Percentiles rank a stretch among this genome's conserved stretches.
phyloP scores from a whole-genome alignment of 2,113 vertebrate genomes.

The Callocephalon fimbriatum region DNA sequence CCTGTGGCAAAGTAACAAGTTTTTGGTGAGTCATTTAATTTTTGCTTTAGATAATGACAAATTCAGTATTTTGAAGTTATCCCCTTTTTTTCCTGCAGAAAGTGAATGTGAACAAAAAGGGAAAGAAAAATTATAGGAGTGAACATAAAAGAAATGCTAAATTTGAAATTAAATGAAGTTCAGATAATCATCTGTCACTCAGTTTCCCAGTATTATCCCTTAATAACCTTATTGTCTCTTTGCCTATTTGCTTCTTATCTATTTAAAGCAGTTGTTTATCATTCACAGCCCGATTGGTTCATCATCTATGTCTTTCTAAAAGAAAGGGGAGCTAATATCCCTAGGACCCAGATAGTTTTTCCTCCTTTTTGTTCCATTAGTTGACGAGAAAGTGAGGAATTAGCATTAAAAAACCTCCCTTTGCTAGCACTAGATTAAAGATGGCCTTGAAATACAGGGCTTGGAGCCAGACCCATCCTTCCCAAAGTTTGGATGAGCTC shows the following conservation, averaged over 20 bases:
- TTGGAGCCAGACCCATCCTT: constrained; percentile 7
- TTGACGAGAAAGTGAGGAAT: not conserved
- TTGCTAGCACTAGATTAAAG: not conserved
- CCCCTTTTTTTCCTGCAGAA: rapidly evolving
- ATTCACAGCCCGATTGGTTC: constrained; percentile 1
- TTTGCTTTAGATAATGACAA: not conserved
- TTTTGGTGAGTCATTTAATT: not conserved
- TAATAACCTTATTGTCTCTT: constrained; percentile 54
- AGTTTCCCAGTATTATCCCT: constrained; percentile 12
- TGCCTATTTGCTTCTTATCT: constrained; percentile 47
- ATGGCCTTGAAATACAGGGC: not conserved
- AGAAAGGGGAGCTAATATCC: not conserved
- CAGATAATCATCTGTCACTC: constrained; percentile 31
- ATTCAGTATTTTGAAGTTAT: not conserved
- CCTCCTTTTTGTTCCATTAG: constrained; percentile 25
- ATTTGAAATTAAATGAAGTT: constrained; percentile 50
- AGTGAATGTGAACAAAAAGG: not conserved
- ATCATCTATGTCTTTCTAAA: not conserved
- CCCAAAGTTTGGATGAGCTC: constrained; percentile 13
- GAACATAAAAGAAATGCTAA: constrained; percentile 34
- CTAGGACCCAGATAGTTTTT: not conserved
- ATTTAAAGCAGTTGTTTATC: constrained; percentile 58
- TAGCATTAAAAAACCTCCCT: not conserved
- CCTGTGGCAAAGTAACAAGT: not conserved
- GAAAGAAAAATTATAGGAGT: not conserved